Percentiles rank a stretch among this genome's conserved stretches.
Evolutionary conservation across 2,888 invertebrate genomes (phyloP).

Genomic region (Drosophila prolongata): DNA sequence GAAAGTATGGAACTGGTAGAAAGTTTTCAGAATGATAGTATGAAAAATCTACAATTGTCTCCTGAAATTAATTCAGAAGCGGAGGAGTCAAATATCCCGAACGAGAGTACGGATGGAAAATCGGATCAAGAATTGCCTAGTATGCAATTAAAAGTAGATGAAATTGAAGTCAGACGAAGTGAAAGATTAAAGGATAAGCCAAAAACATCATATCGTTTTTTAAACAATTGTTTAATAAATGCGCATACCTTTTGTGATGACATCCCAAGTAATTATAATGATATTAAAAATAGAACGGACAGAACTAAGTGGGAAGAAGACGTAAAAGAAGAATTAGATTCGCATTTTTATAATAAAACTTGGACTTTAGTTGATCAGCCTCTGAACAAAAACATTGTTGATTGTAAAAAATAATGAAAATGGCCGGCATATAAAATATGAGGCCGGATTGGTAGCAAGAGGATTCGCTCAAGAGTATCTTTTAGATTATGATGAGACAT

Average conservation of each 20-base stretch:
- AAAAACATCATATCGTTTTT: background rate
- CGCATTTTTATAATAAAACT: slow-evolving; percentile 1
- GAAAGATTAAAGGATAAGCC: slow-evolving; percentile 1
- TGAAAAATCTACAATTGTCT: background rate
- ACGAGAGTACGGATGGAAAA: slow-evolving; percentile 9
- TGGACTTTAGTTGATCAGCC: background rate
- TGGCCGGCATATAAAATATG: background rate
- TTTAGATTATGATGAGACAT: slow-evolving; percentile 2
- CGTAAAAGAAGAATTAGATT: slow-evolving; percentile 3
- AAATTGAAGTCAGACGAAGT: slow-evolving; percentile 1
- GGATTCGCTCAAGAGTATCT: background rate
- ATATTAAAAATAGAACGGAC: background rate
- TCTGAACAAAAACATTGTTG: background rate
- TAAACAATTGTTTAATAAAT: background rate
- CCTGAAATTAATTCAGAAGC: background rate
- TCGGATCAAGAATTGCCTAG: background rate
- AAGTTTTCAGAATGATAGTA: background rate
- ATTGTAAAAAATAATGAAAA: background rate
- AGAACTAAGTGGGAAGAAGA: background rate
- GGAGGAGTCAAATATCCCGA: slow-evolving; percentile 4
- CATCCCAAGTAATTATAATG: background rate
- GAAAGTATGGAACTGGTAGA: background rate
- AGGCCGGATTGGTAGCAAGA: background rate
- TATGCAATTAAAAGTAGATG: too few relatives aligned
- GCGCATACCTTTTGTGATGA: background rate